Percentiles rank a stretch among this genome's conserved stretches.
Conservation (phyloP, 1,140 invertebrate species). For the Nasonia vitripennis region DNA sequence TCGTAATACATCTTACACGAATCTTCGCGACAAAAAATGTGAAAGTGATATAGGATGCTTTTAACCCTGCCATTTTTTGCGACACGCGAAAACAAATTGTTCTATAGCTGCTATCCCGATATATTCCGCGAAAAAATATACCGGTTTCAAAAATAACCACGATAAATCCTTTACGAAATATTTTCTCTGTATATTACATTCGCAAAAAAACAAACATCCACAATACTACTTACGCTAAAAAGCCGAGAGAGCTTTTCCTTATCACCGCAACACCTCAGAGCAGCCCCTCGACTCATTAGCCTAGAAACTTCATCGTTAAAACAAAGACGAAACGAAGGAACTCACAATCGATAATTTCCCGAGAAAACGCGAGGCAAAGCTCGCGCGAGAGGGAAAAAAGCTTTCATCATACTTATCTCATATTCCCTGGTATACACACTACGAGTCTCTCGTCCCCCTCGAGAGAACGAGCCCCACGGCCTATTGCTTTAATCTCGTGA, state of each 20-base stretch:
- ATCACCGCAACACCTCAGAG: neutral
- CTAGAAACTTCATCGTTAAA: no score
- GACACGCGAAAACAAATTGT: no score
- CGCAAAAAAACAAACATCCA: no score
- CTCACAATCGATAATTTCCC: conserved; percentile 7
- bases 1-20: neutral
- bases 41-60: neutral
- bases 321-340: neutral
- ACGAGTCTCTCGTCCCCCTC: neutral
- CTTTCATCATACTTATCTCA: neutral
- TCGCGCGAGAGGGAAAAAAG: neutral
- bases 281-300: neutral
- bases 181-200: no score
- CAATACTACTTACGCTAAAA: no score
- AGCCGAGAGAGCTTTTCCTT: no score
- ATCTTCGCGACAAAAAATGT: neutral
- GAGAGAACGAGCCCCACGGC: neutral
- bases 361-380: neutral
- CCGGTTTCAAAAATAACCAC: no score
- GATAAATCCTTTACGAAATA: no score
- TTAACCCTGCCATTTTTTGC: neutral
- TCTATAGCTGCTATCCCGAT: no score
- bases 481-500: conserved; percentile 29
- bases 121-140: no score
- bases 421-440: neutral